A percentile compares a stretch with the other conserved stretches of the same genome.
phyloP scores from a whole-genome alignment of 2,888 invertebrate genomes.

The Lasius platythorax region DNA sequence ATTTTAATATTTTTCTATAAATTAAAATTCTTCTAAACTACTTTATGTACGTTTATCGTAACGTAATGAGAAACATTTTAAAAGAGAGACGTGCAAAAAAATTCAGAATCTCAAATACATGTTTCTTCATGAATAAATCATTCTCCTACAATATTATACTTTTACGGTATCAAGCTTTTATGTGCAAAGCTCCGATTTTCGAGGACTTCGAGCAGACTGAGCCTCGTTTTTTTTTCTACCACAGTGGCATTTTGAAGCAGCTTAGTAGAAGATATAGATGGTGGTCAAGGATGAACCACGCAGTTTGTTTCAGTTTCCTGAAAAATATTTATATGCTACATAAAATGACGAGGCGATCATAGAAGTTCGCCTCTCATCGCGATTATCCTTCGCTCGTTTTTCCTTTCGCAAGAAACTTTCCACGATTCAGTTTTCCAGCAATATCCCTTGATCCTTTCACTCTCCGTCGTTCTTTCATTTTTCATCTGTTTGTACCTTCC shows the following conservation, averaged over 20 bases:
- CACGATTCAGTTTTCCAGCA: neutral
- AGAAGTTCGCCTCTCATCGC: conserved; percentile 48
- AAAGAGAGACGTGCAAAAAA: neutral
- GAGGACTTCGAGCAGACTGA: conserved; percentile 49
- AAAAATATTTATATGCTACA: conserved; percentile 37
- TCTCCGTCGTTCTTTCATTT: neutral
- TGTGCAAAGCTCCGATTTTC: conserved; percentile 22
- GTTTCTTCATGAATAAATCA: conserved; percentile 34
- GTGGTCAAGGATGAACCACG: conserved; percentile 51
- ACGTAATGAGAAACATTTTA: neutral
- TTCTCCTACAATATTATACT: conserved; percentile 11
- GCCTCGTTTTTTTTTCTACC: conserved; percentile 19
- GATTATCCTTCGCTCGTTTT: conserved; percentile 27
- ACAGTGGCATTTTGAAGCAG: conserved; percentile 41
- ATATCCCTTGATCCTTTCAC: conserved; percentile 6
- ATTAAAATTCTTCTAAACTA: neutral
- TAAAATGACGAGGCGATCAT: conserved; percentile 57
- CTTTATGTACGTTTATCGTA: neutral
- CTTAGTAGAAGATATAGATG: conserved; percentile 36
- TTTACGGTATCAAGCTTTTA: conserved; percentile 26
- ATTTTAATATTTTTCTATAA: neutral
- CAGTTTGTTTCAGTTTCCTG: conserved; percentile 29
- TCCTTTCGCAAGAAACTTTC: conserved; percentile 22
- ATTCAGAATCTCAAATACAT: conserved; percentile 26
- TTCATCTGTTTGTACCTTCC: neutral